Conservation (phyloP, 1,140 invertebrate genomes). For the Orchestia grillus region DNA sequence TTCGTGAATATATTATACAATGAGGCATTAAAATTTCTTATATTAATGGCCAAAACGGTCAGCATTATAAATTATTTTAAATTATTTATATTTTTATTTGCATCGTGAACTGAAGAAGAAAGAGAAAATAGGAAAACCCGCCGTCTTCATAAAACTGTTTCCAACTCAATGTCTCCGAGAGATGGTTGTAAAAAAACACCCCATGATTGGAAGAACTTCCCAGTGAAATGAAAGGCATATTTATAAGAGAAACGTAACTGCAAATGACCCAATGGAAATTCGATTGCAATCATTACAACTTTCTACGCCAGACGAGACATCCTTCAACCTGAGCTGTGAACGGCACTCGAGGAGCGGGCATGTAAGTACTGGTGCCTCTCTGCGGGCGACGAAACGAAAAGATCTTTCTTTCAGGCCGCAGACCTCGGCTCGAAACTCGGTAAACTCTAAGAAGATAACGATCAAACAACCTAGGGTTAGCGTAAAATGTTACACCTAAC, state of each 20-base stretch:
- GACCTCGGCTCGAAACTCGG: background rate
- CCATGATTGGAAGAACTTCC: background rate
- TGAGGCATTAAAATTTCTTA: background rate
- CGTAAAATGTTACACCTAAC: background rate
- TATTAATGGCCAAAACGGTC: background rate
- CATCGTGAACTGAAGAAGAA: background rate
- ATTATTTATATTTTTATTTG: background rate
- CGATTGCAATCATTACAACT: slow-evolving; percentile 34
- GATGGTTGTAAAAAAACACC: background rate
- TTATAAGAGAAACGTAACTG: background rate
- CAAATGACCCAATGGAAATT: slow-evolving; percentile 24
- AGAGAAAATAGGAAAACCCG: background rate
- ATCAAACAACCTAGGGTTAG: background rate
- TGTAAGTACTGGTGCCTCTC: too few species aligned
- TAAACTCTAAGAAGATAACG: background rate
- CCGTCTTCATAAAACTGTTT: background rate
- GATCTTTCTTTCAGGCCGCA: background rate
- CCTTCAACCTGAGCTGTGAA: background rate
- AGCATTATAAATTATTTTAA: background rate
- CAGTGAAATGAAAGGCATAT: background rate
- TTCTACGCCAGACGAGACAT: background rate
- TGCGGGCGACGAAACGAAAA: background rate
- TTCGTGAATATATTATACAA: background rate
- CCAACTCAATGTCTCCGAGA: background rate
- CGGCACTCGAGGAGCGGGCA: background rate